These are phyloP conservation scores for Xylophagus ater DNA, from an alignment of 2,888 invertebrate species.

Conservation along the genomic window DNA sequence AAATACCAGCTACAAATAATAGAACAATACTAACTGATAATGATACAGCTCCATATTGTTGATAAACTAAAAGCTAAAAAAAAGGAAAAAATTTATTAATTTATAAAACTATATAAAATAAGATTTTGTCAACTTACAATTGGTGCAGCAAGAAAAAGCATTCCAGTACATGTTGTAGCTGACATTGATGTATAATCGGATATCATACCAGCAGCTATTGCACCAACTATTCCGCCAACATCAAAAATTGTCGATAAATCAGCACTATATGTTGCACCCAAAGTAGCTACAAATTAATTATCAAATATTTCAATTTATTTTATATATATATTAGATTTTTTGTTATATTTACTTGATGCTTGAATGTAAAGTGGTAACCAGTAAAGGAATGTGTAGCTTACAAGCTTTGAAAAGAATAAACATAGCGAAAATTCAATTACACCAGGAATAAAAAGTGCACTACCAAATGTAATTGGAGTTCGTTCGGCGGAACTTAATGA, in stretches of 20 bases:
- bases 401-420: conserved; percentile 91
- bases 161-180: conserved; percentile 73
- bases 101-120: conserved; percentile 2
- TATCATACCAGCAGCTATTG: conserved; percentile 74
- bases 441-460: conserved; percentile 76
- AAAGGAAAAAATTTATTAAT: conserved; percentile 14
- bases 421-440: conserved; percentile 88
- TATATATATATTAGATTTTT: background rate
- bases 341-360: conserved; percentile 59
- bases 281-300: conserved; percentile 44
- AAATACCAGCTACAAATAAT: conserved; percentile 60
- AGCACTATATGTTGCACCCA: conserved; percentile 58
- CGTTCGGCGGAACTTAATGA: conserved; percentile 16
- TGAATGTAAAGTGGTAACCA: conserved; percentile 91
- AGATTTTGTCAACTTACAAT: conserved; percentile 45
- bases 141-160: conserved; percentile 72
- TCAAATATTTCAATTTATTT: background rate
- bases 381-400: conserved; percentile 93
- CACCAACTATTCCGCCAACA: conserved; percentile 83
- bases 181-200: conserved; percentile 76
- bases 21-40: conserved; percentile 52
- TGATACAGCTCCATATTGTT: conserved; percentile 55
- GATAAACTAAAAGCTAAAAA: conserved; percentile 67
- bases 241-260: conserved; percentile 74
- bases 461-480: conserved; percentile 29